Evolutionary conservation across 2,888 invertebrate genomes (phyloP).

Genomic region (Drosophila robusta): DNA sequence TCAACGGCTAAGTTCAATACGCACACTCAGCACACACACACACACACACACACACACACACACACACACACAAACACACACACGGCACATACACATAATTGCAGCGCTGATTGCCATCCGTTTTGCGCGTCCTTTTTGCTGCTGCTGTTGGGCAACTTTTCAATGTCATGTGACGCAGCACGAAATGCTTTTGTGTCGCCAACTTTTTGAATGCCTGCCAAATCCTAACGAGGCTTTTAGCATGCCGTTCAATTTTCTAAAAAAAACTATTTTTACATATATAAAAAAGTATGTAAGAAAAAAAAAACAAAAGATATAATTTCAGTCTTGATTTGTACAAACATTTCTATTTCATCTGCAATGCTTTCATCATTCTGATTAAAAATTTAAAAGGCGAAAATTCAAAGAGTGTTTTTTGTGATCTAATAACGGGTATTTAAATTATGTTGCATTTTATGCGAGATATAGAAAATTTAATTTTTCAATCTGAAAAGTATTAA

Average conservation of each 20-base stretch:
- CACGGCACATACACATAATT: conserved; percentile 50
- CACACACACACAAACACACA: conserved; percentile 13
- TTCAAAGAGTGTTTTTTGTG: background rate
- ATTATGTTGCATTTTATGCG: too few relatives aligned
- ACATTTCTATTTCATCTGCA: conserved; percentile 22
- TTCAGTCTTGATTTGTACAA: conserved; percentile 37
- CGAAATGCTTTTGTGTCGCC: conserved; percentile 45
- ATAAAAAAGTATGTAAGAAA: conserved; percentile 6
- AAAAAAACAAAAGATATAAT: conserved; percentile 31
- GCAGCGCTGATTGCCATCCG: conserved; percentile 75
- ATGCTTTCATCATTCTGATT: conserved; percentile 56
- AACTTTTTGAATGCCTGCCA: conserved; percentile 72
- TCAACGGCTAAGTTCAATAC: conserved; percentile 75
- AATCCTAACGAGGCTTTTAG: conserved; percentile 45
- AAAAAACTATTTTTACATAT: conserved; percentile 1
- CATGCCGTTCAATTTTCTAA: conserved; percentile 20
- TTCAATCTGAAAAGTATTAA: too few relatives aligned
- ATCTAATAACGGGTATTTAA: background rate
- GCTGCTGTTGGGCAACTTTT: conserved; percentile 48
- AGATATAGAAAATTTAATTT: too few relatives aligned
- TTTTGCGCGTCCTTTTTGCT: conserved; percentile 35
- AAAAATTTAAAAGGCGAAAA: conserved; percentile 31
- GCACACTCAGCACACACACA: conserved; percentile 22
- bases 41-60: conserved; percentile 26
- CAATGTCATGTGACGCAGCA: conserved; percentile 64